Percentiles rank a stretch among this genome's conserved stretches.
Evolutionary conservation across 2,888 invertebrate species (phyloP).

Genomic region (Gandaritis pyraliata): DNA sequence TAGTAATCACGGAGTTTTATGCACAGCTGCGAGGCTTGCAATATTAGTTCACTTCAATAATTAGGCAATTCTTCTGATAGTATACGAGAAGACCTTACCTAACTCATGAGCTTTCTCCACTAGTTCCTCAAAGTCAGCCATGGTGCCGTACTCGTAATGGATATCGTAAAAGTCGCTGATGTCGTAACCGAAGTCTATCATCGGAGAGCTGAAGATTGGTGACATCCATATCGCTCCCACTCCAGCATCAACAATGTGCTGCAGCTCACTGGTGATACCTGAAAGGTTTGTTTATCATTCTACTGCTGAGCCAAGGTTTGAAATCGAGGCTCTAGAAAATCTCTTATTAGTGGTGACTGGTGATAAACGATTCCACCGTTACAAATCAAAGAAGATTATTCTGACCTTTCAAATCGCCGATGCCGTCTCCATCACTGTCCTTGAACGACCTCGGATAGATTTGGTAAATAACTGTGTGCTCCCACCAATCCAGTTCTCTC

Average conservation of each 20-base stretch:
- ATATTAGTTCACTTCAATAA: too few relatives aligned
- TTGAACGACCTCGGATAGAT: constrained; percentile 92
- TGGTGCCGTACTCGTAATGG: constrained; percentile 89
- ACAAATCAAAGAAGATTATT: too few relatives aligned
- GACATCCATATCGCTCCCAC: constrained; percentile 92
- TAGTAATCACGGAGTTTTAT: too few relatives aligned
- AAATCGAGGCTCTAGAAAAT: too few relatives aligned
- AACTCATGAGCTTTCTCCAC: constrained; percentile 81
- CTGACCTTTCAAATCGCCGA: constrained; percentile 90
- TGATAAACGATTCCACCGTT: too few relatives aligned
- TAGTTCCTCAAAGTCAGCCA: constrained; percentile 88
- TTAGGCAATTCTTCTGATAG: too few relatives aligned
- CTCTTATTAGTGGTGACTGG: too few relatives aligned
- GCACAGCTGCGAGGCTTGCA: too few relatives aligned
- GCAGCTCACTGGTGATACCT: constrained; percentile 84
- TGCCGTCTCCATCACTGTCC: constrained; percentile 91
- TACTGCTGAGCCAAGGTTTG: too few relatives aligned
- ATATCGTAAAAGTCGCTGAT: constrained; percentile 91
- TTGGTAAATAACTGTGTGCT: constrained; percentile 91
- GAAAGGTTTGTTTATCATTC: not conserved
- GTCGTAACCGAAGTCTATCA: constrained; percentile 95
- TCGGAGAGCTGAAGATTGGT: constrained; percentile 92
- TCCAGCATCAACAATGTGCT: constrained; percentile 87
- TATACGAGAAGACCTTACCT: constrained; percentile 57
- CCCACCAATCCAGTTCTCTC: constrained; percentile 88